Conservation (phyloP, 2,888 invertebrate genomes). For the Chironomus tentans region DNA sequence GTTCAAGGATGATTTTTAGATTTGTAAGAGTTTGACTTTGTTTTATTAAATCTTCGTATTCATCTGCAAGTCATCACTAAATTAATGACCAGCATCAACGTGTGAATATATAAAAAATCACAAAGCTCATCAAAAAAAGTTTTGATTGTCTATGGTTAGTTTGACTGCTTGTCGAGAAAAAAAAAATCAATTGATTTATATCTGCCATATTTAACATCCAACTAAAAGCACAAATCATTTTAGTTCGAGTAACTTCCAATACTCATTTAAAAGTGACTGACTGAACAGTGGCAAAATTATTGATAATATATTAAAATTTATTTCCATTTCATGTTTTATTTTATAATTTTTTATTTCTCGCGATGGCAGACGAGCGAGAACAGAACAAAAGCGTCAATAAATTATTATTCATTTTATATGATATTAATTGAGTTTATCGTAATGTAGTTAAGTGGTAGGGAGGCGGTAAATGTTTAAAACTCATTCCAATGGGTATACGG, state of each 20-base stretch:
- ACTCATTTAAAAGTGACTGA: background rate
- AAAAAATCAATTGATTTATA: background rate
- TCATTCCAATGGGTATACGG: background rate
- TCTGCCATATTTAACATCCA: too few relatives aligned
- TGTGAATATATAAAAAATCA: too few relatives aligned
- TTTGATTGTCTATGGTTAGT: background rate
- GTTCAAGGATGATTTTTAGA: too few relatives aligned
- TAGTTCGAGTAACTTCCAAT: background rate
- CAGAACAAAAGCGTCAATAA: background rate
- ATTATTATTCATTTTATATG: background rate
- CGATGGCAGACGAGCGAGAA: background rate
- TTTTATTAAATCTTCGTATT: too few relatives aligned
- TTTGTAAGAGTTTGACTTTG: too few relatives aligned
- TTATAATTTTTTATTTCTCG: background rate
- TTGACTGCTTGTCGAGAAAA: background rate
- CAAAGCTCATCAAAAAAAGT: too few relatives aligned
- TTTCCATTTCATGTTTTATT: background rate
- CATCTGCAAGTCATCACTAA: too few relatives aligned
- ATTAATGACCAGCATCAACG: too few relatives aligned
- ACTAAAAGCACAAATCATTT: too few relatives aligned
- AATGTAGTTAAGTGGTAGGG: background rate
- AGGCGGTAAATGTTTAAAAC: background rate
- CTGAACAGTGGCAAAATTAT: background rate
- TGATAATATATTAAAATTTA: background rate
- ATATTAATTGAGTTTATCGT: conserved; percentile 21